These are phyloP conservation scores for Polyommatus icarus DNA, from an alignment of 2,888 invertebrate species.

Conservation along the genomic window DNA sequence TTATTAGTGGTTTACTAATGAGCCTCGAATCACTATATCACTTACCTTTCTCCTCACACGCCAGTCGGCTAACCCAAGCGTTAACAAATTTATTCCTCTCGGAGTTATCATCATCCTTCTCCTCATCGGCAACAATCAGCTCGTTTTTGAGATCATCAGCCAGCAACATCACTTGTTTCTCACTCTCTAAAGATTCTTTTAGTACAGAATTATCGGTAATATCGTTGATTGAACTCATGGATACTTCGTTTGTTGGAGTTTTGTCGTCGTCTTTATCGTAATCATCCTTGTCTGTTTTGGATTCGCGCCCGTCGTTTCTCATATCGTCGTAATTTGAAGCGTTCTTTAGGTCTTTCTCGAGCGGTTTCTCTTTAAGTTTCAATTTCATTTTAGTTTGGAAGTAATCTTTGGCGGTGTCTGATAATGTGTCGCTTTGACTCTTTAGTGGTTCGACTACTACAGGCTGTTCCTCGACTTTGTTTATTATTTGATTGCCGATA, in stretches of 20 bases:
- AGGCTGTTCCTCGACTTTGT: constrained; percentile 59
- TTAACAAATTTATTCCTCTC: constrained; percentile 77
- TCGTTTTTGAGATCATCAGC: constrained; percentile 76
- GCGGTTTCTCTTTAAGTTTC: constrained; percentile 60
- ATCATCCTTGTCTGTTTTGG: constrained; percentile 55
- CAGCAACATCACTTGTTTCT: constrained; percentile 66
- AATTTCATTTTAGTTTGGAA: constrained; percentile 58
- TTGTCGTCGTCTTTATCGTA: constrained; percentile 68
- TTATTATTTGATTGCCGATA: constrained; percentile 57
- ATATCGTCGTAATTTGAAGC: constrained; percentile 64
- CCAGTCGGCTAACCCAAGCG: constrained; percentile 70
- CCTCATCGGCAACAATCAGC: constrained; percentile 74
- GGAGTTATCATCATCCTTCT: constrained; percentile 76
- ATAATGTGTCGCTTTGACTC: constrained; percentile 44
- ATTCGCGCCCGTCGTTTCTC: constrained; percentile 57
- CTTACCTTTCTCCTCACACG: constrained; percentile 72
- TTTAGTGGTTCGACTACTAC: constrained; percentile 56
- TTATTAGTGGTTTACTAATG: no score
- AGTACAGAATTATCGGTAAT: constrained; percentile 74
- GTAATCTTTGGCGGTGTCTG: constrained; percentile 48
- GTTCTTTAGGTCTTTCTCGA: constrained; percentile 68
- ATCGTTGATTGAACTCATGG: constrained; percentile 73
- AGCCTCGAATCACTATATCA: no score
- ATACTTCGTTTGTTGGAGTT: constrained; percentile 76
- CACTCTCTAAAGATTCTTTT: constrained; percentile 75